Base-by-base conservation (phyloP, 2,113 vertebrate genomes). In the Ovibos moschatus region DNA sequence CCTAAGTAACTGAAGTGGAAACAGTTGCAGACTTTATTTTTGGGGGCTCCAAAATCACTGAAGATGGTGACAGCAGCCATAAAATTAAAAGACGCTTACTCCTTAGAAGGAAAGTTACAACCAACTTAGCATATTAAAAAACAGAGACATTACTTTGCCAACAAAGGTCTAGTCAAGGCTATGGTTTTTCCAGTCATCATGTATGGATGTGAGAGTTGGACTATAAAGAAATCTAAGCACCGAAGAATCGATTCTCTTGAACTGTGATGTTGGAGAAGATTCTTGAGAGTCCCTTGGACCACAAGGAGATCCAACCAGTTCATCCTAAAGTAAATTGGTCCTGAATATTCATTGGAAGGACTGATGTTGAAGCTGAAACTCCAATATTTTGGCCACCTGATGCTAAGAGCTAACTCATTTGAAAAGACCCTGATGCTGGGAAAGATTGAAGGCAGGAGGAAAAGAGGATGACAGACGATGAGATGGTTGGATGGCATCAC, bases 21-120 rank as follows among this genome's bases (percentile, higher is more conserved):
- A 74, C n/a, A 40, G 19, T 40, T 11, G 10, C n/a, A 13, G 19
- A 74, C 67, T n/a, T n/a, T 13, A 74, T 74, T 40, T 74, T 40
- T 0, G 1, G 2, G 67, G n/a, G 5, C n/a, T 74, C n/a, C n/a
- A 74, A 40, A 74, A 40, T 74, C 19, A 74, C 67, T 40, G 19
- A 6, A 74, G 67, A 74, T 74, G 19, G n/a, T 36, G 67, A 71
- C 67, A 40, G 67, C 19, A 40, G n/a, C n/a, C 67, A 74, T 74
- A 19, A 71, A 71, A 23, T 71, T 71, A 71, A 23, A 71, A 71
- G 67, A 23, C 0, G 1, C 67, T 71, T 71, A 23, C 67, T 40
- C n/a, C 19, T 40, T 40, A 21, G 19, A 40, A 71, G 67, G n/a
- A 71, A 71, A 71, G 67, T 40, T 71, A 71, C 0, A 0, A 71